A percentile compares a stretch with the other conserved stretches of the same genome.
phyloP scores from a whole-genome alignment of 1,140 invertebrate genomes.

The Sinonovacula constricta region DNA sequence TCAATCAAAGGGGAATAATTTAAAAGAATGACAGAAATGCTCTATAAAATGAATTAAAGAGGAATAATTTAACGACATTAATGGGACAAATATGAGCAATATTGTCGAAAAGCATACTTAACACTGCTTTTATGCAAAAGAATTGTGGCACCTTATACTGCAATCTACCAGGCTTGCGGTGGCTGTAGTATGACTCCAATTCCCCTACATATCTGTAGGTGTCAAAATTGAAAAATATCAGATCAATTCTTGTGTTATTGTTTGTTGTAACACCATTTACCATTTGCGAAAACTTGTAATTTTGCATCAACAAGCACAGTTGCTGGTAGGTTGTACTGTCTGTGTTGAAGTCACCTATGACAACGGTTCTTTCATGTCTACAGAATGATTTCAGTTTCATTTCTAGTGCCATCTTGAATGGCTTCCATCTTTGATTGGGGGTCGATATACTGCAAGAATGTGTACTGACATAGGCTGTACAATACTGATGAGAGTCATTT shows the following conservation, averaged over 20 bases:
- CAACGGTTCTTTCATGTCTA: neutral
- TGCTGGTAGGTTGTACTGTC: neutral
- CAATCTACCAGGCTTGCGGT: conserved; percentile 18
- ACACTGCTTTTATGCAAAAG: too few species aligned
- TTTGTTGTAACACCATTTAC: conserved; percentile 2
- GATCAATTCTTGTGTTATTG: conserved; percentile 21
- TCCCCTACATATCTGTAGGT: neutral
- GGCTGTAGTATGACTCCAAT: conserved; percentile 7
- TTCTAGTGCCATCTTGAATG: neutral
- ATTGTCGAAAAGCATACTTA: too few species aligned
- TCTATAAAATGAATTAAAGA: too few species aligned
- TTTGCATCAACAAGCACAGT: neutral
- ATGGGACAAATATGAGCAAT: too few species aligned
- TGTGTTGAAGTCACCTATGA: conserved; percentile 29
- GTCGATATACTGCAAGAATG: conserved; percentile 12
- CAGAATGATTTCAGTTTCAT: neutral
- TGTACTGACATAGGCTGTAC: neutral
- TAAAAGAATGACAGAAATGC: too few species aligned
- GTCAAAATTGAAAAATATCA: conserved; percentile 2
- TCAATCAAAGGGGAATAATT: too few species aligned
- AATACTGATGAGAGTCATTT: conserved; percentile 12
- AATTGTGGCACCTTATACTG: too few species aligned
- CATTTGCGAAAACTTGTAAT: conserved; percentile 1
- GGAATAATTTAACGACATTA: too few species aligned
- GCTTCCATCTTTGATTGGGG: conserved; percentile 13